Conservation (phyloP, 2,888 invertebrate species). For the Chloroclysta siterata region DNA sequence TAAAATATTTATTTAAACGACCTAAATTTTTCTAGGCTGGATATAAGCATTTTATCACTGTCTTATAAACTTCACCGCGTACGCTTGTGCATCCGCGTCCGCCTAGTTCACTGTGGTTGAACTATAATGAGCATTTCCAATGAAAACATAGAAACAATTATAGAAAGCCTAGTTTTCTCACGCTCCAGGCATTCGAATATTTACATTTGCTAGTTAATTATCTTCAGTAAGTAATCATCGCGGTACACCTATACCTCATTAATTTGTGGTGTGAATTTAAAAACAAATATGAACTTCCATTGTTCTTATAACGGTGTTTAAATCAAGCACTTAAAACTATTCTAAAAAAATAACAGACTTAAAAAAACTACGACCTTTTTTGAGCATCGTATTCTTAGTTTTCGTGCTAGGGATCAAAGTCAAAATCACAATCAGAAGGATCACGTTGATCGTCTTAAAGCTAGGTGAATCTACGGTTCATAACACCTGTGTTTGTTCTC, state of each 20-base stretch:
- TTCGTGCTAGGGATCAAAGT: too few relatives aligned
- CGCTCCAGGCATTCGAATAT: slow-evolving; percentile 19
- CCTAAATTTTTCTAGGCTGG: too few relatives aligned
- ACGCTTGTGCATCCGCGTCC: neutral
- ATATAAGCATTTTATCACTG: too few relatives aligned
- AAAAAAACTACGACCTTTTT: too few relatives aligned
- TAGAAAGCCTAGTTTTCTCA: slow-evolving; percentile 28
- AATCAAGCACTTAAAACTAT: too few relatives aligned
- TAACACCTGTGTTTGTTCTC: too few relatives aligned
- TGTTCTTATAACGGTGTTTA: neutral
- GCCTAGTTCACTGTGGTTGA: neutral
- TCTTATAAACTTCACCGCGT: neutral
- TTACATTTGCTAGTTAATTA: slow-evolving; percentile 1
- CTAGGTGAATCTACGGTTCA: too few relatives aligned
- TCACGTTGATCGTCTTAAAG: too few relatives aligned
- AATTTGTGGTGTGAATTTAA: slow-evolving; percentile 1
- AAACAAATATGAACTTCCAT: neutral
- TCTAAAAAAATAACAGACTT: too few relatives aligned
- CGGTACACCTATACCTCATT: neutral
- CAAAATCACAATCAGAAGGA: too few relatives aligned
- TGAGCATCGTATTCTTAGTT: too few relatives aligned
- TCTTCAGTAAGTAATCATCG: neutral
- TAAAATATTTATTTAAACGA: too few relatives aligned
- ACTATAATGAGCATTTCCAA: slow-evolving; percentile 10
- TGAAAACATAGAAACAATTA: slow-evolving; percentile 20